phyloP scores from a whole-genome alignment of 2,113 vertebrate species.

The Grallaria varia region DNA sequence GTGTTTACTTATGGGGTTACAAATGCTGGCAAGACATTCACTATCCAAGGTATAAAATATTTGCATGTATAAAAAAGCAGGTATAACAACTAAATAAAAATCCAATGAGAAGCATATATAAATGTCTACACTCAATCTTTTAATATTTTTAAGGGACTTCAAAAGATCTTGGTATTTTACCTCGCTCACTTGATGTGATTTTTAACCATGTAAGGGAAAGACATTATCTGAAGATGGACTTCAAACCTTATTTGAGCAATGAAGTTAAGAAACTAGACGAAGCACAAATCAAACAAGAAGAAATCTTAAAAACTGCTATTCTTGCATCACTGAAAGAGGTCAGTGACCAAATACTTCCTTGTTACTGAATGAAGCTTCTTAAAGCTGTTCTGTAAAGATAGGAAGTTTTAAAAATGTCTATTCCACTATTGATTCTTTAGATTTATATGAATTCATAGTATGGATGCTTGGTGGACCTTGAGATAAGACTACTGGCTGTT shows the following conservation, averaged over 20 bases:
- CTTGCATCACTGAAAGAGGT: constrained; percentile 84
- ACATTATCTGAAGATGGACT: constrained; percentile 81
- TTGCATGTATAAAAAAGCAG: not conserved
- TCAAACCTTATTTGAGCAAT: constrained; percentile 82
- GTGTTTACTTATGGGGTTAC: constrained; percentile 91
- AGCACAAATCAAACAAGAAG: constrained; percentile 82
- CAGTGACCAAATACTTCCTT: not conserved
- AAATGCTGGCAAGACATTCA: constrained; percentile 90
- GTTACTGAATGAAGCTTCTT: not conserved
- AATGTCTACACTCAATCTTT: not conserved
- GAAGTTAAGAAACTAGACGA: constrained; percentile 76
- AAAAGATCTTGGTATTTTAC: constrained; percentile 85
- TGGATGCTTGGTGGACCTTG: not conserved
- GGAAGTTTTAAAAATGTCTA: not conserved
- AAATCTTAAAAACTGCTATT: constrained; percentile 71
- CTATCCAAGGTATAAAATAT: constrained; percentile 82
- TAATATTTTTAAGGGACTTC: constrained; percentile 71
- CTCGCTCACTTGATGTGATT: constrained; percentile 79
- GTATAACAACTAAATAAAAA: not conserved
- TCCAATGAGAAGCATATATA: not conserved
- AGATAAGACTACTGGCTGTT: not conserved
- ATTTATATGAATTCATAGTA: not conserved
- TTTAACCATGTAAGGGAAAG: constrained; percentile 76
- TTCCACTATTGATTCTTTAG: not conserved
- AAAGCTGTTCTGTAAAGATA: not conserved